Base-by-base conservation (phyloP, 2,113 vertebrate species). In the Hippocampus guttulatus region DNA sequence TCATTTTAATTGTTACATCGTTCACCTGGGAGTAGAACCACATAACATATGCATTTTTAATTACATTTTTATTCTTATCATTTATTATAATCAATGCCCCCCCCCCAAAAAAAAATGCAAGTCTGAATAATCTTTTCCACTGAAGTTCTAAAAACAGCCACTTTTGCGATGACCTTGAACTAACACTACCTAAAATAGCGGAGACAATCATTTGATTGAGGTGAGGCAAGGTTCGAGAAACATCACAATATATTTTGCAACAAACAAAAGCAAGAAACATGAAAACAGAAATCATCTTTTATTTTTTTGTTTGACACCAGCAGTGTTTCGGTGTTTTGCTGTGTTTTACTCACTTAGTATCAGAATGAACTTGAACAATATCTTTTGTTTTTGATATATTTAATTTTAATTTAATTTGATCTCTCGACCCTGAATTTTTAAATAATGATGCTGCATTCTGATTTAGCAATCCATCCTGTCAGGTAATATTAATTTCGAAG, bases 351-450 rank as follows among this genome's bases (percentile, higher is more conserved):
- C 33, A 38, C 33, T 18, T 33, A 30, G 33, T 87, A 85, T 90
- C 86, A 83, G 7, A 0, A 60, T 67, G 49, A 84, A 80, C 84
- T 77, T 64, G 69, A 69, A 40, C 55, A 69, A 25, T 27, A 62
- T 51, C 78, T 84, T 84, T 33, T 6, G 30, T 9, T 8, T 66
- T 88, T 81, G 84, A 62, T 77, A 67, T 82, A 14, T 70, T 69
- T 67, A 64, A 64, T 66, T 73, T 52, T 62, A 30, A 70, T 64
- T 6, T 21, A 63, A 57, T 69, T 58, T 84, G 82, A 82, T 80
- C 87, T 86, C 76, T 84, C 67, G 81, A 85, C 87, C 82, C 63
- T 69, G 75, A 64, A 77, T 81, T 78, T 90, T 75, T 73, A 81
- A 88, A 86, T 81, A 75, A 61, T 68, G 61, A 80, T 84, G 86